Base-by-base conservation (phyloP, 2,888 invertebrate genomes). In the Neoaliturus tenellus region DNA sequence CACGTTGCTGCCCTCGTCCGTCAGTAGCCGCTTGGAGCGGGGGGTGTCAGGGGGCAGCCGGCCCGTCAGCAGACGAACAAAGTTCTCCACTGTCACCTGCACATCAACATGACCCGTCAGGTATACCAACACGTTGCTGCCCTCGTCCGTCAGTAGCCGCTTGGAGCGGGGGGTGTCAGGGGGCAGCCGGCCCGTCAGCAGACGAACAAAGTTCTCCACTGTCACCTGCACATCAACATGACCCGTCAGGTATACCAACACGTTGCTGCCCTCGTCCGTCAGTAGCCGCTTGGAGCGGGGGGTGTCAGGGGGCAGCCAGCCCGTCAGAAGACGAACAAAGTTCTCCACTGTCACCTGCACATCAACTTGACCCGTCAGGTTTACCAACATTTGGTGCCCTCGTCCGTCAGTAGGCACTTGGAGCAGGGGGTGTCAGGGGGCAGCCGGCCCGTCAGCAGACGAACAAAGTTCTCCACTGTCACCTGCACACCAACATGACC, bases 391-490 rank as follows among this genome's bases (percentile, higher is more conserved):
- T 99, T 99, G 90, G 98, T 98, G 20, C 98, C 97, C 89, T 99
- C 98, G 91, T 99, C 99, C 0, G 99, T 98, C 0, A 99, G 92
- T 14, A 99, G 91, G 85, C 98, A 95, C 89, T 99, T 99, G 0
- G 98, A 98, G 82, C 98, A 93, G 0, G 99, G 99, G 0, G 98
- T 99, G 83, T 97, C 97, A 0, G 96, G 96, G 17, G 97, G 96
- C 1, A 98, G 94, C 82, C 99, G 92, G 0, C 99, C 99, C 0
- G 99, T 99, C 62, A 99, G 91, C 0, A 99, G 92, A 14, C 99
- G 94, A 0, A 99, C 98, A 92, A 99, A 99, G 91, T 99, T 99
- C 90, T 99, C 99, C 1, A 99, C 99, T 0, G 99, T 99, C 0
- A 98, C 97, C 95, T 97, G 23, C 73, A 17, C 8, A 6, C 10